These are phyloP conservation scores for Aselliscus stoliczkanus DNA, from an alignment of 2,797 vertebrate species.

Conservation along the genomic window DNA sequence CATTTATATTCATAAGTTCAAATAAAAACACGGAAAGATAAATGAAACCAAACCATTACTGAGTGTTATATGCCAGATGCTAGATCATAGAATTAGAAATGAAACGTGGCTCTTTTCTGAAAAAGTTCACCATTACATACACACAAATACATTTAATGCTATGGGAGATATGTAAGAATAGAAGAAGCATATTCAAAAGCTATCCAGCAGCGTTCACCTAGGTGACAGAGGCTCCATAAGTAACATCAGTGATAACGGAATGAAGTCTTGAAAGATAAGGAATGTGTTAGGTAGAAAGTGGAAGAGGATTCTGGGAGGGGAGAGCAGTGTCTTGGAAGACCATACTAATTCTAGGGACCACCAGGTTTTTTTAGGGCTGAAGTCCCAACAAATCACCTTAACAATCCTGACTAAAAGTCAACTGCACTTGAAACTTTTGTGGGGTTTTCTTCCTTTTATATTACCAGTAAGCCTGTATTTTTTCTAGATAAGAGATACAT, in stretches of 20 bases:
- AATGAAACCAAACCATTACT: background rate
- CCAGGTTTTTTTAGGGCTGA: background rate
- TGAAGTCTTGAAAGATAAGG: background rate
- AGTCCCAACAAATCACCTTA: background rate
- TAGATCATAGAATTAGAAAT: background rate
- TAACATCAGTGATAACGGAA: background rate
- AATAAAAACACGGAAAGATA: background rate
- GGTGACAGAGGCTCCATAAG: background rate
- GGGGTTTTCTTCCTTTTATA: background rate
- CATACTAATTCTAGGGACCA: rapidly evolving
- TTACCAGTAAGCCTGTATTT: background rate
- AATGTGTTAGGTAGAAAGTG: background rate
- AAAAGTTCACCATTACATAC: background rate
- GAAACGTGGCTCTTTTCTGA: background rate
- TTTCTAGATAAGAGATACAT: background rate
- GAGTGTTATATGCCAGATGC: background rate
- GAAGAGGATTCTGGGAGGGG: background rate
- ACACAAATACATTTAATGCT: background rate
- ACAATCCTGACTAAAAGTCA: background rate
- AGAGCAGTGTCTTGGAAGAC: background rate
- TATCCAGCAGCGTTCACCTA: background rate
- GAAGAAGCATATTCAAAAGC: background rate
- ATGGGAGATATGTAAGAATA: background rate
- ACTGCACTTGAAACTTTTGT: background rate
- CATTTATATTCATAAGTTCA: background rate